A percentile compares a stretch with the other conserved stretches of the same genome.
Conservation (phyloP, 2,888 invertebrate genomes). For the Anarsia innoxiella region DNA sequence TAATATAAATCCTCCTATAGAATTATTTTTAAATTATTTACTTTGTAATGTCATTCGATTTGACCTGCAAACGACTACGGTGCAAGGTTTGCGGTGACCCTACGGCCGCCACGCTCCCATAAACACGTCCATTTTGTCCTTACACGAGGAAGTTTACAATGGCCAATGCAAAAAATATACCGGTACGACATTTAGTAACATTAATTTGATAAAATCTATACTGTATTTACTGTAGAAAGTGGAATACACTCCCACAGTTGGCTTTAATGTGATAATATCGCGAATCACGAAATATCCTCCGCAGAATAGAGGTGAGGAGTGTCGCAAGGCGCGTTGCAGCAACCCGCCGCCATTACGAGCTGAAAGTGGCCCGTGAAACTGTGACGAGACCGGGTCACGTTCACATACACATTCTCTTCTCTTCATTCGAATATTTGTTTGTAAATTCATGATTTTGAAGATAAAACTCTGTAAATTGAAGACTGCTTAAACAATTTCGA, state of each 20-base stretch:
- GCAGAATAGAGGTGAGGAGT: conserved; percentile 27
- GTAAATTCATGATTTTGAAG: no score
- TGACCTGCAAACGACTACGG: conserved; percentile 10
- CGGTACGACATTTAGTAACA: not conserved
- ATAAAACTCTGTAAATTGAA: no score
- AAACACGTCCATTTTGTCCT: conserved; percentile 16
- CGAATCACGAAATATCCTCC: conserved; percentile 23
- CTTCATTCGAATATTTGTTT: conserved; percentile 35
- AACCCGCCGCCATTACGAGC: conserved; percentile 44
- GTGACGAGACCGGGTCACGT: conserved; percentile 51
- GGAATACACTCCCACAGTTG: conserved; percentile 7
- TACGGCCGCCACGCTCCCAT: conserved; percentile 22
- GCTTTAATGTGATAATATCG: conserved; percentile 17
- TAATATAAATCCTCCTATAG: no score
- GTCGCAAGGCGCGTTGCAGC: conserved; percentile 23
- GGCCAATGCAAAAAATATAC: conserved; percentile 3
- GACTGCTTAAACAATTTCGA: no score
- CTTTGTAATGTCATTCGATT: conserved; percentile 5
- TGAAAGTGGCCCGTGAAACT: conserved; percentile 58
- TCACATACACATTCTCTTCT: no score
- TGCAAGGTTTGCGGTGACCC: conserved; percentile 18
- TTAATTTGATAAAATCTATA: conserved; percentile 7
- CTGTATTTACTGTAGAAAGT: conserved; percentile 5
- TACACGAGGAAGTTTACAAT: conserved; percentile 8
- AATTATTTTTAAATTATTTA: not conserved